phyloP scores from a whole-genome alignment of 2,888 invertebrate species.

The Oligia fasciuncula region DNA sequence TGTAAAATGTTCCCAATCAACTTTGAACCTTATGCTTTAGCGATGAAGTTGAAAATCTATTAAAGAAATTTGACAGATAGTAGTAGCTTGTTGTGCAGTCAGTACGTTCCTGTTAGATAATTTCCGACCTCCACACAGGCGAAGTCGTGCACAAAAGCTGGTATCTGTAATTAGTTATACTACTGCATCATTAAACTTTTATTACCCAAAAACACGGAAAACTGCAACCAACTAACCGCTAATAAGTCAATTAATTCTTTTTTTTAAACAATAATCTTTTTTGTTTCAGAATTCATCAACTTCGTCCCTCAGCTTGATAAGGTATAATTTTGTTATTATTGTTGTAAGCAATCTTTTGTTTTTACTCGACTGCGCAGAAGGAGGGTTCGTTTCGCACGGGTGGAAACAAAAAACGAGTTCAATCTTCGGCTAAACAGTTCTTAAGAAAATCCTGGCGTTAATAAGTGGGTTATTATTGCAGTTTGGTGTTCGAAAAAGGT shows the following conservation, averaged over 20 bases:
- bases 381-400: conserved; percentile 41
- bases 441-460: conserved; percentile 30
- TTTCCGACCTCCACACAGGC: background rate
- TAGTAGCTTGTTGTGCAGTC: background rate
- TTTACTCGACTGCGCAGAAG: conserved; percentile 54
- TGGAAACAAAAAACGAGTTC: conserved; percentile 40
- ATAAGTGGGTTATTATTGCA: conserved; percentile 9
- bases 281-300: conserved; percentile 59
- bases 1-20: too few relatives aligned
- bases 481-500: conserved; percentile 3
- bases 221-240: conserved; percentile 10
- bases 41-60: too few relatives aligned
- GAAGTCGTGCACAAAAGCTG: background rate
- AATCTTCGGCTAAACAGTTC: conserved; percentile 24
- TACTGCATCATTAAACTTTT: background rate
- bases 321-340: conserved; percentile 65
- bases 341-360: conserved; percentile 54
- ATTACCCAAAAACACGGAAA: conserved; percentile 36
- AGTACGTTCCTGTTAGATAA: background rate
- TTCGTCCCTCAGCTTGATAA: conserved; percentile 47
- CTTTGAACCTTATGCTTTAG: too few relatives aligned
- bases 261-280: conserved; percentile 56
- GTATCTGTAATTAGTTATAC: background rate
- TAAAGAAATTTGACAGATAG: too few relatives aligned
- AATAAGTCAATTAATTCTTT: conserved; percentile 52